Conservation (phyloP, 2,113 vertebrate genomes). For the Jaculus jaculus region DNA sequence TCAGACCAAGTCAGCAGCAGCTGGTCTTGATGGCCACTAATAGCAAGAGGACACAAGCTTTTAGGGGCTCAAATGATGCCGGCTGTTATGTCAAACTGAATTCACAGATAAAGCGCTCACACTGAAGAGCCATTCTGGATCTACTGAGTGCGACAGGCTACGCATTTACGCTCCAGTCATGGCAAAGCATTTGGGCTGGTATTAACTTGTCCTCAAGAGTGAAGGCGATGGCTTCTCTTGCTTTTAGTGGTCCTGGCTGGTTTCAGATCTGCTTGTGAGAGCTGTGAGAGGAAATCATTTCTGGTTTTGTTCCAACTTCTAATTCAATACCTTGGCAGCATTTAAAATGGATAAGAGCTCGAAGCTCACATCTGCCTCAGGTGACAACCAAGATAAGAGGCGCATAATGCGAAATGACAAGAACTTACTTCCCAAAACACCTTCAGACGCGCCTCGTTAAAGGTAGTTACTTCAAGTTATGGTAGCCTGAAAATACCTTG, state of each 20-base stretch:
- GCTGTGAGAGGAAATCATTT: constrained; percentile 59
- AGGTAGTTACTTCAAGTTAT: constrained; percentile 34
- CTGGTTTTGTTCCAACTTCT: constrained; percentile 67
- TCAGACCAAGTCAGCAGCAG: not conserved
- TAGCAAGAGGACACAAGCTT: not conserved
- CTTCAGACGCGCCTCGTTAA: constrained; percentile 45
- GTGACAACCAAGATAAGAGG: constrained; percentile 70
- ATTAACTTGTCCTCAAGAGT: constrained; percentile 50
- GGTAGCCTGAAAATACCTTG: constrained; percentile 49
- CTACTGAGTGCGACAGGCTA: not conserved
- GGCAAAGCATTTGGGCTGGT: constrained; percentile 51
- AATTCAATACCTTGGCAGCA: constrained; percentile 65
- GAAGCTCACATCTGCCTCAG: constrained; percentile 52
- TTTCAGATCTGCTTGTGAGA: constrained; percentile 51
- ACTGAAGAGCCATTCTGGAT: constrained; percentile 27
- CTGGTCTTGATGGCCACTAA: not conserved
- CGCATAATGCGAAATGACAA: constrained; percentile 32
- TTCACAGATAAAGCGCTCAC: not conserved
- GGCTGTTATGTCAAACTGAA: not conserved
- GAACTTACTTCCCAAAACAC: constrained; percentile 31
- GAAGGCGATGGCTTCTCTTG: constrained; percentile 35
- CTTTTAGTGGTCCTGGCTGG: constrained; percentile 2
- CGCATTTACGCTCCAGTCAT: not conserved
- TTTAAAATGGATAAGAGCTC: constrained; percentile 56
- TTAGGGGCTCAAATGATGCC: constrained; percentile 16